A percentile compares a stretch with the other conserved stretches of the same genome.
phyloP scores from a whole-genome alignment of 2,888 invertebrate species.

The Drosophila acutilabella region DNA sequence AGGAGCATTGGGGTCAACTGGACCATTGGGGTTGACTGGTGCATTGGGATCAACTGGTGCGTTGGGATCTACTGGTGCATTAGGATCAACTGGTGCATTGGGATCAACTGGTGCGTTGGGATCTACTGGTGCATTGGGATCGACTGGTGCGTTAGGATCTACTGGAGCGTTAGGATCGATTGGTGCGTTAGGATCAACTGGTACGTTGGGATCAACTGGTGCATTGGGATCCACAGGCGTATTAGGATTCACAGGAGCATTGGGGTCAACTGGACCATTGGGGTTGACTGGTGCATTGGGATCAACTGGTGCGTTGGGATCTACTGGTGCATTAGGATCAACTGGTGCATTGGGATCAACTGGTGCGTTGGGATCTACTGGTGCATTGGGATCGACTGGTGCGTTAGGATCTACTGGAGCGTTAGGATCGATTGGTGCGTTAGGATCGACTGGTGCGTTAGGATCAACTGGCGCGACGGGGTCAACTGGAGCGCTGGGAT shows the following conservation, averaged over 20 bases:
- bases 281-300: conserved; percentile 1
- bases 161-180: not conserved
- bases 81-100: not conserved
- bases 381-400: not conserved
- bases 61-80: not conserved
- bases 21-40: not conserved
- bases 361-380: not conserved
- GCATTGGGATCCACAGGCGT: conserved; percentile 9
- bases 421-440: not conserved
- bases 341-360: not conserved
- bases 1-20: conserved; percentile 1
- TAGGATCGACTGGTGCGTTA: not conserved
- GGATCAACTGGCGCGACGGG: conserved; percentile 3
- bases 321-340: not conserved
- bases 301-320: not conserved
- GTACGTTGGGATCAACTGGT: not conserved
- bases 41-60: conserved; percentile 9
- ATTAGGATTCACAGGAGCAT: not conserved
- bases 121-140: conserved; percentile 2
- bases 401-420: not conserved
- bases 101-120: conserved; percentile 4
- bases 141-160: not conserved
- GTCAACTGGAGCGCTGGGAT: not conserved
- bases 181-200: conserved; percentile 1
- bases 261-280: not conserved